Evolutionary conservation across 2,797 vertebrate genomes (phyloP), one percentile per base, ranked within the genome.

Genomic region (Cephalopachus bancanus): DNA sequence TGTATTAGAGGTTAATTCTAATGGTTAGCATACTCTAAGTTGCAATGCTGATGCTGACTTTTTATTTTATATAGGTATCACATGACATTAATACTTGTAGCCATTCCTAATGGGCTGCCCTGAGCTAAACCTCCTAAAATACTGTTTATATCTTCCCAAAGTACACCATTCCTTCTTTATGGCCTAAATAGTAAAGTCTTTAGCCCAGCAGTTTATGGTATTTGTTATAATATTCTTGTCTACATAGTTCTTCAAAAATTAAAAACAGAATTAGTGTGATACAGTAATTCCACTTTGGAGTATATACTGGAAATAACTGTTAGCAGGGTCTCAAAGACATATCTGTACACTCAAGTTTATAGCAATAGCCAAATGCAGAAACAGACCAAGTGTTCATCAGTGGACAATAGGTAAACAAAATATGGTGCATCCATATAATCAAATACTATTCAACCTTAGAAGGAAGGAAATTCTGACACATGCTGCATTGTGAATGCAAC

Each of bases 371-470:
- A 22, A 55, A 67, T 53, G 9, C 30, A 22, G 30, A 71, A 30
- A 15, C 33, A 26, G 17, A 2, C 7, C 14, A 11, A 88, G 14
- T 20, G 53, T 59, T 62, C 30, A 30, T 28, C 17, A 53, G 8
- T 33, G 14, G 1, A 19, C 4, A 37, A 65, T 28, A 44, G 55
- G 19, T 44, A 57, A 37, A 74, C 59, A 19, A 57, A 80, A 80
- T 3, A 16, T 10, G 57, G 44, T 17, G 0, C 11, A 5, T 9
- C 51, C 75, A 24, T 26, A 12, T 3, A 22, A 1, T 1, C 11
- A 22, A 24, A 67, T 5, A 57, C 28, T 26, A n/a, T 28, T 87
- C 14, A 55, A 17, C 19, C 44, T 83, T n/a, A 28, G n/a, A 67
- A 89, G 55, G 62, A 72, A 67, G 14, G 33, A 69, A 14, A 75